A percentile compares a stretch with the other conserved stretches of the same genome.
These are phyloP conservation scores for Alentia gelatinosa DNA, from an alignment of 2,888 invertebrate species.

Conservation along the genomic window DNA sequence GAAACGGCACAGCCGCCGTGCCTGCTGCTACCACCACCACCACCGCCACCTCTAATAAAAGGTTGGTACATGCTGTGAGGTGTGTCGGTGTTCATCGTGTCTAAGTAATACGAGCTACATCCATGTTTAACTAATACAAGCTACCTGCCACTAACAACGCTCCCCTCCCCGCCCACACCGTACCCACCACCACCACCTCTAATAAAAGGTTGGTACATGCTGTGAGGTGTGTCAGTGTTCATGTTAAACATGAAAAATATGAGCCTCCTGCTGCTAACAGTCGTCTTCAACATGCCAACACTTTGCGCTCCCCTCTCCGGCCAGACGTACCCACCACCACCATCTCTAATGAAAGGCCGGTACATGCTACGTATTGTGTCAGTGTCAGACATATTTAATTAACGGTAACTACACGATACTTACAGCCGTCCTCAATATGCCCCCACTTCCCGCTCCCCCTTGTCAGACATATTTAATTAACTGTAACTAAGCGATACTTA, in stretches of 20 bases:
- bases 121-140: too few species aligned
- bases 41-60: background rate
- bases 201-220: background rate
- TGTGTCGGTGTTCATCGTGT: background rate
- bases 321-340: background rate
- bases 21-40: background rate
- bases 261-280: too few species aligned
- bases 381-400: too few species aligned
- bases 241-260: too few species aligned
- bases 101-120: too few species aligned
- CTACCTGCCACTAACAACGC: too few species aligned
- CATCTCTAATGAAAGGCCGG: background rate
- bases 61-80: background rate
- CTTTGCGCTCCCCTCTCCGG: too few species aligned
- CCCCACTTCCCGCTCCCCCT: too few species aligned
- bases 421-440: too few species aligned
- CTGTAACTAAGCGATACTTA: too few species aligned
- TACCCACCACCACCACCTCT: background rate
- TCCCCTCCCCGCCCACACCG: background rate
- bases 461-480: too few species aligned
- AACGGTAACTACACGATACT: too few species aligned
- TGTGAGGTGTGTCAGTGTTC: background rate
- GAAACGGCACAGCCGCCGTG: background rate
- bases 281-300: background rate
- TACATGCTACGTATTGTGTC: background rate